Conservation (phyloP, 2,888 invertebrate genomes). For the Keiferia lycopersicella region DNA sequence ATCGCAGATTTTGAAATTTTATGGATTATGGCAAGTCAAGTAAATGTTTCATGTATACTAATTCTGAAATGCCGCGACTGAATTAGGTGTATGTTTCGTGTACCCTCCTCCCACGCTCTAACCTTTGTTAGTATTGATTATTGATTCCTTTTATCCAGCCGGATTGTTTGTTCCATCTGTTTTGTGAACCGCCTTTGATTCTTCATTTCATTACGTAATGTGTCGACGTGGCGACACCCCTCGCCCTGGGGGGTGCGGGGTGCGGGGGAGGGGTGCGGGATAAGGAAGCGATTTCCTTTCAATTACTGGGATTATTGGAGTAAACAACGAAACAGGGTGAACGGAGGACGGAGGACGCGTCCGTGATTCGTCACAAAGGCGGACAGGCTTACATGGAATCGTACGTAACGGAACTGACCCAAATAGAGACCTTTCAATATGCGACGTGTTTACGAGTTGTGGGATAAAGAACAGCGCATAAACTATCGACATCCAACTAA, state of each 20-base stretch:
- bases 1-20: too few species aligned
- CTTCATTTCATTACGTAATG: constrained; percentile 11
- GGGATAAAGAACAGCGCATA: too few species aligned
- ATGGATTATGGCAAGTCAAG: too few species aligned
- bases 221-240: not conserved
- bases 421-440: not conserved
- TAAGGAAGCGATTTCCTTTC: constrained; percentile 24
- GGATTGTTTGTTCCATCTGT: constrained; percentile 10
- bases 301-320: constrained; percentile 26
- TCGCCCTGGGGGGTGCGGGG: not conserved
- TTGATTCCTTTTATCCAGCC: not conserved
- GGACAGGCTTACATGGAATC: not conserved
- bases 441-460: not conserved
- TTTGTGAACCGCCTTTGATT: constrained; percentile 16
- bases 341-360: not conserved
- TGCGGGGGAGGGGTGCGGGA: not conserved
- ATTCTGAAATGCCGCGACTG: too few species aligned
- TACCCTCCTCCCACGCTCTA: too few species aligned
- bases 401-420: not conserved
- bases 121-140: not conserved
- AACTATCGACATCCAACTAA: too few species aligned
- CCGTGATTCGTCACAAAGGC: not conserved
- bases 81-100: too few species aligned
- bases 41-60: too few species aligned
- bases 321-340: constrained; percentile 19